These are phyloP conservation scores for Parthenolecanium corni DNA, from an alignment of 2,888 invertebrate species.

Conservation along the genomic window DNA sequence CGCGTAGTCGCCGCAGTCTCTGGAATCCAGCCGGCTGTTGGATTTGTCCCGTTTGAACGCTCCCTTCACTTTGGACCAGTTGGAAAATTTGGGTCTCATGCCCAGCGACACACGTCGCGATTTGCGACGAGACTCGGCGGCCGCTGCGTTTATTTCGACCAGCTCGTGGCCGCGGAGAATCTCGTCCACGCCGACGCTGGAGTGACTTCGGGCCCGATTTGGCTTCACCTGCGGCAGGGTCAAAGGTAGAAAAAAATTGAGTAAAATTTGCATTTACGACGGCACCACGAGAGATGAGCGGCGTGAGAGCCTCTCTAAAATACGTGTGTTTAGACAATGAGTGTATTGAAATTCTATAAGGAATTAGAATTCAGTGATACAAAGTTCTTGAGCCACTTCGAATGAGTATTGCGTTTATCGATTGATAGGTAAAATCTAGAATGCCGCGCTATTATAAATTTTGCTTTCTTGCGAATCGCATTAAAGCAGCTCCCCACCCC, in stretches of 20 bases:
- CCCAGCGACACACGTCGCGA: slow-evolving; percentile 25
- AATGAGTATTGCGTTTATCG: too few species aligned
- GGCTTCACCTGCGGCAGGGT: slow-evolving; percentile 22
- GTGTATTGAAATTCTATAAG: too few species aligned
- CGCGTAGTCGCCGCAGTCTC: slow-evolving; percentile 31
- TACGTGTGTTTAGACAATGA: too few species aligned
- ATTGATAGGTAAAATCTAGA: too few species aligned
- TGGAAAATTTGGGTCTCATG: slow-evolving; percentile 44
- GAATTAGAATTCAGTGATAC: too few species aligned
- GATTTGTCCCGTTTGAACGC: slow-evolving; percentile 43
- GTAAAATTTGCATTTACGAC: too few species aligned
- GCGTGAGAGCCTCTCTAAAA: too few species aligned
- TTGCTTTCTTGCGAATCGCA: too few species aligned
- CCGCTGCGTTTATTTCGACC: slow-evolving; percentile 33
- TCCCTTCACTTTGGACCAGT: slow-evolving; percentile 63
- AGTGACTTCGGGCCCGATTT: slow-evolving; percentile 25
- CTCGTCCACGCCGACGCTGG: slow-evolving; percentile 26
- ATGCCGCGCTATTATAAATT: too few species aligned
- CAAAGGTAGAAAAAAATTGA: neutral
- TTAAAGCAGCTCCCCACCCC: too few species aligned
- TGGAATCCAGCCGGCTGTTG: slow-evolving; percentile 41
- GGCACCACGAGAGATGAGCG: too few species aligned
- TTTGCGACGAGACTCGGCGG: slow-evolving; percentile 39
- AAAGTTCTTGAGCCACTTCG: too few species aligned
- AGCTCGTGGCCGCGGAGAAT: slow-evolving; percentile 11